These are phyloP conservation scores for Peromyscus eremicus DNA, from an alignment of 2,797 vertebrate genomes.

Conservation along the genomic window DNA sequence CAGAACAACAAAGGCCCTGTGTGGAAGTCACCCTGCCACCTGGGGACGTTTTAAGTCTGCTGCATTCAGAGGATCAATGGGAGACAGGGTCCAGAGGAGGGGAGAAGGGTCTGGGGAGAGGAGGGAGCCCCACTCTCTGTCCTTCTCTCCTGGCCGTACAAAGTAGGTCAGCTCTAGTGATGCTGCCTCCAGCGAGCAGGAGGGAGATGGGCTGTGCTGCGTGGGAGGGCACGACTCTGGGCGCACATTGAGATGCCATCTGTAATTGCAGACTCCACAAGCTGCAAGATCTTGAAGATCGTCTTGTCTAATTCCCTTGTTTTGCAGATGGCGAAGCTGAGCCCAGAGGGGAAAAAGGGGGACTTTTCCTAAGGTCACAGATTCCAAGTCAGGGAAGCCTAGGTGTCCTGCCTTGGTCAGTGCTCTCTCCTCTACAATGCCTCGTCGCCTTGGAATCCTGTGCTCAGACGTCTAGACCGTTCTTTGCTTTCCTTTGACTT, in stretches of 20 bases:
- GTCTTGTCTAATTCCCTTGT: constrained; percentile 63
- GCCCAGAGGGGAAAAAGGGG: not conserved
- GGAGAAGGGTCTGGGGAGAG: not conserved
- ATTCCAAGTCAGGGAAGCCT: not conserved
- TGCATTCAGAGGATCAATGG: not conserved
- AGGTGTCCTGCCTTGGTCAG: not conserved
- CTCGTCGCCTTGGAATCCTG: not conserved
- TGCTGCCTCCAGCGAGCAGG: constrained; percentile 46
- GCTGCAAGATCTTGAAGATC: constrained; percentile 70
- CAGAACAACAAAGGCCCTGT: constrained; percentile 17
- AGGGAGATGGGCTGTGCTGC: constrained; percentile 71
- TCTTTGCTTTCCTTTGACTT: not conserved
- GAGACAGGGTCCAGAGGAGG: not conserved
- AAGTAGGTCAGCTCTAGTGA: constrained; percentile 79
- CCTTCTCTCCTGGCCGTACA: not conserved
- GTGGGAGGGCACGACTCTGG: constrained; percentile 72
- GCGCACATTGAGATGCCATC: constrained; percentile 80
- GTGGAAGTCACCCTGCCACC: not conserved
- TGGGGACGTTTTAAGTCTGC: constrained; percentile 43
- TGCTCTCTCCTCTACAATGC: not conserved
- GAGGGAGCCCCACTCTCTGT: not conserved
- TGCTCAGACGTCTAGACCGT: not conserved
- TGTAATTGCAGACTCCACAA: constrained; percentile 71
- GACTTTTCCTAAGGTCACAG: constrained; percentile 27
- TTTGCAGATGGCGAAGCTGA: constrained; percentile 60